Conservation (phyloP, 2,113 vertebrate species). For the Sander lucioperca region DNA sequence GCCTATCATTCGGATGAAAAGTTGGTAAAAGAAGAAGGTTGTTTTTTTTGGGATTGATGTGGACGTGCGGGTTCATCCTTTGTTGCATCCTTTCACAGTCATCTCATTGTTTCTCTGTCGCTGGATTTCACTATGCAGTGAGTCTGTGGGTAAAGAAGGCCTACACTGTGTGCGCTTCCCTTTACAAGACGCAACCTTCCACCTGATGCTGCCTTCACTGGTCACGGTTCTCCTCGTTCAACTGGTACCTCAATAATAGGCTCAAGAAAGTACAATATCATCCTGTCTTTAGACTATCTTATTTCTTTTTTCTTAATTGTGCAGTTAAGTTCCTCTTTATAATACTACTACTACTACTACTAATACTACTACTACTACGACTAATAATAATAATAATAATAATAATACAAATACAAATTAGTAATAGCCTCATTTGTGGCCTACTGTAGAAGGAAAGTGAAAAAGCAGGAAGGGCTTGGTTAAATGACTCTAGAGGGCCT, state of each 20-base stretch:
- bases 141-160: background rate
- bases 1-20: background rate
- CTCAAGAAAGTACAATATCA: background rate
- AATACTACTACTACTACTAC: background rate
- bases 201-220: constrained; percentile 37
- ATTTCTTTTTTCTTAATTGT: background rate
- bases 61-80: background rate
- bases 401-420: background rate
- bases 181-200: too few species aligned
- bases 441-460: too few species aligned
- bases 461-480: background rate
- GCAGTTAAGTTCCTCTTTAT: background rate
- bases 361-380: background rate
- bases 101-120: background rate
- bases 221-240: background rate
- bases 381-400: background rate
- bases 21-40: background rate
- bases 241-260: background rate
- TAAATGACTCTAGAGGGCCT: background rate
- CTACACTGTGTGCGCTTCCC: background rate
- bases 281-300: background rate
- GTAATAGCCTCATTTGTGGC: too few species aligned
- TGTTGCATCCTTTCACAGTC: background rate
- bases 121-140: background rate
- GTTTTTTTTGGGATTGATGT: too few species aligned